Evolutionary conservation across 2,888 invertebrate genomes (phyloP).

Genomic region (Alentia gelatinosa): DNA sequence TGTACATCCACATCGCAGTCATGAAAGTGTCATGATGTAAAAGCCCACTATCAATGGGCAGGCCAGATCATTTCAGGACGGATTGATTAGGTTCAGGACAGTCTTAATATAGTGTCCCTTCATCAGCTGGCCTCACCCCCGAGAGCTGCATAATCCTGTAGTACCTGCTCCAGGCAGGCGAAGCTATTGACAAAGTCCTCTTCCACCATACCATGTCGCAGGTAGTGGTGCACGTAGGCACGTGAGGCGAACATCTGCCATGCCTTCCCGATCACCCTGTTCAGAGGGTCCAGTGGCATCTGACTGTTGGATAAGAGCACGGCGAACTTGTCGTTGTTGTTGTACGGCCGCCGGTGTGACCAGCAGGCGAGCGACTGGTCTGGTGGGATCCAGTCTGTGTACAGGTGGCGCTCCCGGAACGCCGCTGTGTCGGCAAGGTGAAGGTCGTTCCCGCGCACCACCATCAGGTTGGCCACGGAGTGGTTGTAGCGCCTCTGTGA

Average conservation of each 20-base stretch:
- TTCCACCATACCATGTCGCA: slow-evolving; percentile 77
- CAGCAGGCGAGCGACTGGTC: slow-evolving; percentile 63
- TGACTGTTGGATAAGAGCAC: slow-evolving; percentile 79
- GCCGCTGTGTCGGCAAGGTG: slow-evolving; percentile 66
- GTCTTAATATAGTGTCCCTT: neutral
- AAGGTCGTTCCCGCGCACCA: slow-evolving; percentile 75
- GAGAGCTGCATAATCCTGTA: slow-evolving; percentile 72
- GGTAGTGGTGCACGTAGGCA: slow-evolving; percentile 81
- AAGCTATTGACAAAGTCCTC: slow-evolving; percentile 80
- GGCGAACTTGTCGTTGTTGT: slow-evolving; percentile 78
- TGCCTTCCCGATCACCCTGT: slow-evolving; percentile 77
- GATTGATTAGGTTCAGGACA: no score
- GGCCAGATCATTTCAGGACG: no score
- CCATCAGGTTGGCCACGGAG: slow-evolving; percentile 74
- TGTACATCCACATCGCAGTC: no score
- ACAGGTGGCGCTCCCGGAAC: slow-evolving; percentile 73
- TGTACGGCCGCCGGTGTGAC: slow-evolving; percentile 73
- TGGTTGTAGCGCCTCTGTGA: slow-evolving; percentile 68
- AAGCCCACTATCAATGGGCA: no score
- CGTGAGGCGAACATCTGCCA: slow-evolving; percentile 80
- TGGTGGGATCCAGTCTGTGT: slow-evolving; percentile 73
- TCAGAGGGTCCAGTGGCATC: slow-evolving; percentile 72
- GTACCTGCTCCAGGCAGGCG: slow-evolving; percentile 79
- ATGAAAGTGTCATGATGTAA: no score
- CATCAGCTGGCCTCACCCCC: neutral